A percentile compares a stretch with the other conserved stretches of the same genome.
These are phyloP conservation scores for Mesorhabditis spiculigera DNA, from an alignment of 2,888 invertebrate species.

Conservation along the genomic window DNA sequence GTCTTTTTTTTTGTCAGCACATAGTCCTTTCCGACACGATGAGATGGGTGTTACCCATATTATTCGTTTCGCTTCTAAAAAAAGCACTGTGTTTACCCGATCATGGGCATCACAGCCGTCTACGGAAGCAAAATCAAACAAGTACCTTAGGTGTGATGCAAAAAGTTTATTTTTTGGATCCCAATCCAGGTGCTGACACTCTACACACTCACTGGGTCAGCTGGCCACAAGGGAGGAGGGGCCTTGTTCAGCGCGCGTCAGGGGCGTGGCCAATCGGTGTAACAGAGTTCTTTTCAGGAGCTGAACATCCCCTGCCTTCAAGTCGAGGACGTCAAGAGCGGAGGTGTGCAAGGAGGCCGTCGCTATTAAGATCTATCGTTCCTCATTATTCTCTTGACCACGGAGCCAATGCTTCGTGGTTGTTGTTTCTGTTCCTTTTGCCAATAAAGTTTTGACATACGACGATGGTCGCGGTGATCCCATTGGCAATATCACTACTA, in stretches of 20 bases:
- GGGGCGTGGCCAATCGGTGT: background rate
- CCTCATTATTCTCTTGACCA: conserved; percentile 1
- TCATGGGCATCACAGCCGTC: background rate
- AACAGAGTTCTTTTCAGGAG: conserved; percentile 35
- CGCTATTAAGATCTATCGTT: background rate
- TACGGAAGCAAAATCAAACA: conserved; percentile 7
- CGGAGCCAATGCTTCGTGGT: background rate
- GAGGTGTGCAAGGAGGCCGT: conserved; percentile 8
- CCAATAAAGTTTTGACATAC: background rate
- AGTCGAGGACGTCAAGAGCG: conserved; percentile 35
- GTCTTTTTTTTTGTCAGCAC: no score
- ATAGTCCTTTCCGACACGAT: no score
- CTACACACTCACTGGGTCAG: conserved; percentile 2
- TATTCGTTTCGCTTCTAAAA: background rate
- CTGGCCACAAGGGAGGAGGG: conserved; percentile 6
- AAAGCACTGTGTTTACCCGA: background rate
- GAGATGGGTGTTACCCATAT: background rate
- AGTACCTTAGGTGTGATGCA: conserved; percentile 2
- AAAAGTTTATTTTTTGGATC: background rate
- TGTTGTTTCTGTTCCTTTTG: background rate
- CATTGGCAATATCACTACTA: conserved; percentile 5
- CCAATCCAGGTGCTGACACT: conserved; percentile 2
- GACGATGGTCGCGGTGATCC: background rate
- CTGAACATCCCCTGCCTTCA: conserved; percentile 41
- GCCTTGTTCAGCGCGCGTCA: background rate